Conservation (phyloP, 2,888 invertebrate genomes). For the Minunthozetes semirufus region DNA sequence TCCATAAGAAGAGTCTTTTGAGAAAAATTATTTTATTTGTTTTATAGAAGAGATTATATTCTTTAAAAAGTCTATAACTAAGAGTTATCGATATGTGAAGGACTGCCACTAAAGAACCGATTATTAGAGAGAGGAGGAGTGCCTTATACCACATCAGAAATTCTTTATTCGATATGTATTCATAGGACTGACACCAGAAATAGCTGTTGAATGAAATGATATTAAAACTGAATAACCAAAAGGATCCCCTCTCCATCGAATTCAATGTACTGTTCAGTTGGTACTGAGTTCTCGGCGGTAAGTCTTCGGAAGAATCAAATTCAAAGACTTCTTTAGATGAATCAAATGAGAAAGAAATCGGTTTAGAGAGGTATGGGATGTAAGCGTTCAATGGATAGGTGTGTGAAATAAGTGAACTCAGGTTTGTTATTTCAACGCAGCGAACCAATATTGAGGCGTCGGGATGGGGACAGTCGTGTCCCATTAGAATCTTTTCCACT, state of each 20-base stretch:
- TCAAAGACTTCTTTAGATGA: not conserved
- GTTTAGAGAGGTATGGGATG: not conserved
- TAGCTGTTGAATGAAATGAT: not conserved
- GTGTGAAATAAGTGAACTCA: not conserved
- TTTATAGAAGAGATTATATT: not conserved
- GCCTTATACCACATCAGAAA: not conserved
- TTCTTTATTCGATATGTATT: not conserved
- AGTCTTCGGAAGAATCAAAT: not conserved
- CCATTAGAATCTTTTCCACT: not conserved
- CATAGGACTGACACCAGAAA: not conserved
- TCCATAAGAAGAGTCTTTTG: not conserved
- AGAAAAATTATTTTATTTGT: not conserved
- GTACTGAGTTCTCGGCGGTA: not conserved
- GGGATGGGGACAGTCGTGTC: not conserved
- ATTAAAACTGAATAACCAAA: not conserved
- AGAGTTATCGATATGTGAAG: not conserved
- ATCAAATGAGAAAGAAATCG: not conserved
- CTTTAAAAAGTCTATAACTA: not conserved
- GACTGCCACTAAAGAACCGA: not conserved
- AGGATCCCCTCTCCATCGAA: not conserved
- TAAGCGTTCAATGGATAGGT: slow-evolving; percentile 1
- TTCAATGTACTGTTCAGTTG: not conserved
- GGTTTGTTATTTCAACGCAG: not conserved
- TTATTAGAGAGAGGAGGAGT: not conserved
- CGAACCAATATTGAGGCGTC: not conserved